Base-by-base conservation (phyloP, 2,888 invertebrate genomes). In the Eumacrocentrus americanus region DNA sequence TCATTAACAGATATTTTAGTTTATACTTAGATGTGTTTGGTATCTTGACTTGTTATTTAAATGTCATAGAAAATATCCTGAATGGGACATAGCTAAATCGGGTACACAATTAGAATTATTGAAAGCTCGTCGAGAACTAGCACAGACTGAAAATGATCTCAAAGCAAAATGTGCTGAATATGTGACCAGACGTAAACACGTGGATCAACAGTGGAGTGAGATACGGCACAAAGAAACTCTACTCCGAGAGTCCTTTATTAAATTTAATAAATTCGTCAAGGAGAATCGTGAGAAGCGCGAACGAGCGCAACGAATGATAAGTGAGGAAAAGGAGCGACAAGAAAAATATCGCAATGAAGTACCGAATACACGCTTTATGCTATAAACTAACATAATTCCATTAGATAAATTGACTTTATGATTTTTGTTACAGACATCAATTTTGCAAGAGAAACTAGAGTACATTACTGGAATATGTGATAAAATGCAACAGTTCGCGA, bases 201-300 rank as follows among this genome's bases (percentile, higher is more conserved):
- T 87, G 82, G 82, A 87, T 68, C 70, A 72, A 25, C 83, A 85
- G 69, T 88, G 88, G 88, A 74, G 80, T 1, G 84, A 86, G 0
- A 73, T 88, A 44, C 77, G 84, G 25, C 77, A 74, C 3, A 85
- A 86, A 67, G 85, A 88, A 68, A 70, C 82, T 58, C 67, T 83
- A 23, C 74, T 88, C 0, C 84, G 85, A 57, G 82, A 85, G 53
- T 86, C 85, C 1, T 87, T 88, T 67, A 83, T 87, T 38, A 85
- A 85, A 70, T 88, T 87, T 65, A 86, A 88, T 69, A 85, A 84
- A 80, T 88, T 88, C 67, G 84, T 88, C 4, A 81, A 84, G 67
- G 88, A 88, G 70, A 89, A 88, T 72, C 83, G 85, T 64, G 87
- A 88, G 67, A 89, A 89, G 68, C 84, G 87, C 9, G 85, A 86